Percentiles rank a stretch among this genome's conserved stretches.
Evolutionary conservation across 1,140 invertebrate genomes (phyloP).

Genomic region (Olivierus martensii): DNA sequence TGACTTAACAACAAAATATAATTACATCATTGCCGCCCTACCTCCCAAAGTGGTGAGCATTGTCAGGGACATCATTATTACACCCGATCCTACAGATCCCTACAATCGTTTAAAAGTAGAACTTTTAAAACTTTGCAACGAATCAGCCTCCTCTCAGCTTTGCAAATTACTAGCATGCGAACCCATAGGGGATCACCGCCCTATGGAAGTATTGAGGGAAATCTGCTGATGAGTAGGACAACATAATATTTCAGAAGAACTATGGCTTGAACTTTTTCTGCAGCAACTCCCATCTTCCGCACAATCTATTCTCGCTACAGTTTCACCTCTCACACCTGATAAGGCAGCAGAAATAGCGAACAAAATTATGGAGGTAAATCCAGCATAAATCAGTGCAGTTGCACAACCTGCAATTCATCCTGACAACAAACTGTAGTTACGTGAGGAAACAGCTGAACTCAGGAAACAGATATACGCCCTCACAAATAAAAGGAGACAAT

Average conservation of each 20-base stretch:
- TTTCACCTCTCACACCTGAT: neutral
- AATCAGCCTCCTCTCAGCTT: neutral
- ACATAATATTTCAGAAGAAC: neutral
- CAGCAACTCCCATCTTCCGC: neutral
- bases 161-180: neutral
- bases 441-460: too few species aligned
- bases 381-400: neutral
- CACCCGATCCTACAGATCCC: too few species aligned
- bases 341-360: constrained; percentile 1
- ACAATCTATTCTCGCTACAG: neutral
- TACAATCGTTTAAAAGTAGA: neutral
- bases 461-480: too few species aligned
- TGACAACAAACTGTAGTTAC: too few species aligned
- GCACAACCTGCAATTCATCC: too few species aligned
- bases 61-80: too few species aligned
- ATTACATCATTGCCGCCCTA: too few species aligned
- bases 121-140: neutral
- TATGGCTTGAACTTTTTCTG: neutral
- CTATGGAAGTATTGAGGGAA: neutral
- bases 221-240: neutral
- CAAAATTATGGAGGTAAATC: neutral
- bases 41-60: too few species aligned
- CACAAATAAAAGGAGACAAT: too few species aligned
- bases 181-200: neutral
- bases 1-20: too few species aligned